A percentile compares a stretch with the other conserved stretches of the same genome.
phyloP scores from a whole-genome alignment of 1,140 invertebrate genomes.

The Holotrichia oblita region DNA sequence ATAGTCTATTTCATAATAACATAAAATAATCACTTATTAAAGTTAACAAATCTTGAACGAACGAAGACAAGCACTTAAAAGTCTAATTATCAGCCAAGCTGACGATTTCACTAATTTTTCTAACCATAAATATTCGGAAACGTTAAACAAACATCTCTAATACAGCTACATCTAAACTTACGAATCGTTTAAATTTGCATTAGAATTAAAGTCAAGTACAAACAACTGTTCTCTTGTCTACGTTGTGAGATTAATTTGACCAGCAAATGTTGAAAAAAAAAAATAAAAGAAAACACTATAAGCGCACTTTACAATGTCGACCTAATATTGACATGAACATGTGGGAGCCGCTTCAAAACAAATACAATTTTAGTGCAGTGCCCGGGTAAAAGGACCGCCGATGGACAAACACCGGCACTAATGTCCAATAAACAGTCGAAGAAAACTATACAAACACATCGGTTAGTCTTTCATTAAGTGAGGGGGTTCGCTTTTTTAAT shows the following conservation, averaged over 20 bases:
- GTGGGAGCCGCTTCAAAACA: conserved; percentile 23
- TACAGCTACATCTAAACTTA: too few relatives aligned
- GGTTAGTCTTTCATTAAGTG: conserved; percentile 33
- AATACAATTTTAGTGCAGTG: conserved; percentile 29
- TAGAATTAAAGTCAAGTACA: too few relatives aligned
- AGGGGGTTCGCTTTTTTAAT: conserved; percentile 24
- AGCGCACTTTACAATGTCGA: conserved; percentile 18
- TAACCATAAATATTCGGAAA: too few relatives aligned
- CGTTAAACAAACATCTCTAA: too few relatives aligned
- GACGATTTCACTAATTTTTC: too few relatives aligned
- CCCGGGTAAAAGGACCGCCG: conserved; percentile 25
- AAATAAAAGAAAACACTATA: conserved; percentile 14
- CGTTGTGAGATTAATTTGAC: not conserved
- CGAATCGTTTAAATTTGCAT: too few relatives aligned
- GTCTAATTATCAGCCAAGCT: too few relatives aligned
- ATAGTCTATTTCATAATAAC: too few relatives aligned
- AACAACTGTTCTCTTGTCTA: not conserved
- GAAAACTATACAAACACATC: conserved; percentile 29
- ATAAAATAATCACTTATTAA: too few relatives aligned
- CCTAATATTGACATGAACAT: conserved; percentile 27
- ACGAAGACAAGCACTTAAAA: too few relatives aligned
- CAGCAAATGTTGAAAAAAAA: not conserved
- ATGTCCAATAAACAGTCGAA: conserved; percentile 31
- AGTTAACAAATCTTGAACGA: too few relatives aligned
- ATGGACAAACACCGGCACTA: conserved; percentile 18